Percentiles rank a stretch among this genome's conserved stretches.
These are phyloP conservation scores for Aphelinus certus DNA, from an alignment of 1,140 invertebrate species.

Conservation along the genomic window DNA sequence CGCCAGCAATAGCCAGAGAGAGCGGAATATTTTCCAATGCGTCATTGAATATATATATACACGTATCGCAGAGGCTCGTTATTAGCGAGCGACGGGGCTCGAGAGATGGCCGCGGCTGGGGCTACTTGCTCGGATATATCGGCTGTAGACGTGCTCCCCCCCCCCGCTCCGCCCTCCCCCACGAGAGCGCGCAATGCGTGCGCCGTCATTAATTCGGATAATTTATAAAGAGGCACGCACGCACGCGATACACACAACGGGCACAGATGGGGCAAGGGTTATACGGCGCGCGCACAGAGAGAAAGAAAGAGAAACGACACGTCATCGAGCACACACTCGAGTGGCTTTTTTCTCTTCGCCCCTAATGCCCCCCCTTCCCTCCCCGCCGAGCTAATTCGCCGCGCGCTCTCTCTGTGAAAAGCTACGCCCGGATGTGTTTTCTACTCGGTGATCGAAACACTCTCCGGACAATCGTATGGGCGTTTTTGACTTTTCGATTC, in stretches of 20 bases:
- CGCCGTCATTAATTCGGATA: slow-evolving; percentile 66
- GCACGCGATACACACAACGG: slow-evolving; percentile 48
- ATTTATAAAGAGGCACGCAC: slow-evolving; percentile 64
- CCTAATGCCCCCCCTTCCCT: not conserved
- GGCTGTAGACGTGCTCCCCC: no score
- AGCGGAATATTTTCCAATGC: slow-evolving; percentile 44
- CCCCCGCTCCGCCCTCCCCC: no score
- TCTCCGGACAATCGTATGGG: no score
- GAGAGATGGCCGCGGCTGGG: no score
- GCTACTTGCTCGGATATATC: no score
- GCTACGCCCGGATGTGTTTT: no score
- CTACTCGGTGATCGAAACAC: no score
- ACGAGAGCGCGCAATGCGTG: slow-evolving; percentile 45
- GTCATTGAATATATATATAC: slow-evolving; percentile 46
- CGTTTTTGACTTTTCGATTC: no score
- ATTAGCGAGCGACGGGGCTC: slow-evolving; percentile 42
- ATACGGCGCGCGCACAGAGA: slow-evolving; percentile 19
- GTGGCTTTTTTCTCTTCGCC: slow-evolving; percentile 1
- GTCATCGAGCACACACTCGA: slow-evolving; percentile 13
- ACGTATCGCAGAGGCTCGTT: slow-evolving; percentile 51
- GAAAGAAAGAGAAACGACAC: slow-evolving; percentile 27
- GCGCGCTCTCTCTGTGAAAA: not conserved
- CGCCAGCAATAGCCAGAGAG: no score
- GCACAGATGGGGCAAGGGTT: slow-evolving; percentile 43
- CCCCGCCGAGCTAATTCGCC: not conserved